Conservation (phyloP, 2,797 vertebrate species). For the Eremophila alpestris region DNA sequence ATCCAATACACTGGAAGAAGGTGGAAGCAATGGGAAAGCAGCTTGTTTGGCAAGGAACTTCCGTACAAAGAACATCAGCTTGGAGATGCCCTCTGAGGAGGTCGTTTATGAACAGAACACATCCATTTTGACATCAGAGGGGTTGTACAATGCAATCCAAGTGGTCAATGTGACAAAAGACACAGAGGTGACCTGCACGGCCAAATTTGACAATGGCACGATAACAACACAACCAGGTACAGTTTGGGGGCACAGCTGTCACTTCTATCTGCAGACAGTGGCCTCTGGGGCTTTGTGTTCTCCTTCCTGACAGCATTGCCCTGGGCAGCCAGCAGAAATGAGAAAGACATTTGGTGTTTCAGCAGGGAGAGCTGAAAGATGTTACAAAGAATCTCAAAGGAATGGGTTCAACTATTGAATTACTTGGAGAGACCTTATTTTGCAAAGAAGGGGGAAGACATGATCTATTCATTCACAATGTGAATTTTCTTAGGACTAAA, state of each 20-base stretch:
- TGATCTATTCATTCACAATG: background rate
- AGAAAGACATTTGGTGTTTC: background rate
- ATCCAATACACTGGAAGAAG: background rate
- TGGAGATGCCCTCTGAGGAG: too few species aligned
- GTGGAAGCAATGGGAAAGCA: background rate
- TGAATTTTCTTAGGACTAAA: background rate
- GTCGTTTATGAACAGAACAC: too few species aligned
- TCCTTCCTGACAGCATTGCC: background rate
- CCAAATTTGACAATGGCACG: fast-evolving
- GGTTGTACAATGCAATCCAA: too few species aligned
- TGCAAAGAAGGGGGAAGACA: background rate
- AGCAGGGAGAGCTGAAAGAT: background rate
- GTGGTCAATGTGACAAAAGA: too few species aligned
- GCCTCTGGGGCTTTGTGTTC: background rate
- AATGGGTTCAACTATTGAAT: background rate
- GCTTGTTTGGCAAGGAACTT: background rate
- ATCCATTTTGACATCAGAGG: too few species aligned
- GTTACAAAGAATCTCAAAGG: background rate
- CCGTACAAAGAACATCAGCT: background rate
- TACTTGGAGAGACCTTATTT: background rate
- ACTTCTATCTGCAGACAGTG: background rate
- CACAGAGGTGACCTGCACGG: background rate
- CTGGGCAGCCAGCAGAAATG: background rate
- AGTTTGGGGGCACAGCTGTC: background rate
- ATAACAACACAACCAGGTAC: background rate